These are phyloP conservation scores for Alcedo atthis DNA, from an alignment of 2,797 vertebrate genomes.

Conservation along the genomic window DNA sequence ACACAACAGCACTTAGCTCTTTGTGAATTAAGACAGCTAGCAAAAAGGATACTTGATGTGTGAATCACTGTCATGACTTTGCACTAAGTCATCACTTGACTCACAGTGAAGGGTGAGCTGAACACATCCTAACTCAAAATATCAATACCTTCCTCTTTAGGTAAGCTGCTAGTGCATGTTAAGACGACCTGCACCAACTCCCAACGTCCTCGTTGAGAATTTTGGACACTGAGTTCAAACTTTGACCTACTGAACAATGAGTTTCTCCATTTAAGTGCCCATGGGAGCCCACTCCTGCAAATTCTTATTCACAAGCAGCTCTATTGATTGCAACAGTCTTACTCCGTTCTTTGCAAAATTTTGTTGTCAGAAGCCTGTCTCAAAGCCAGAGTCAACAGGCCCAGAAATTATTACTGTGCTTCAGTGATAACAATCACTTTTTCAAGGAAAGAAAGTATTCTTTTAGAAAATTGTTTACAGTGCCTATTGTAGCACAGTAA, in stretches of 20 bases:
- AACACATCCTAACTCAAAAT: neutral
- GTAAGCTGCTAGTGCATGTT: neutral
- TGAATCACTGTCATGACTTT: neutral
- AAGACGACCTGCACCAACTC: neutral
- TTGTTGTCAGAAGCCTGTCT: neutral
- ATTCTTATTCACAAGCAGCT: neutral
- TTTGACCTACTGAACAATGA: neutral
- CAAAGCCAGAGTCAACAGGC: conserved; percentile 24
- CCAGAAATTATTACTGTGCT: neutral
- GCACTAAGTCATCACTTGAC: neutral
- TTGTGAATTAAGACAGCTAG: neutral
- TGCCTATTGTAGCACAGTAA: neutral
- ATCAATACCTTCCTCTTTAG: neutral
- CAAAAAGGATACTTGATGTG: neutral
- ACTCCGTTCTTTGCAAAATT: neutral
- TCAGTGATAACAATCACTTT: neutral
- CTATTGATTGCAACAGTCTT: neutral
- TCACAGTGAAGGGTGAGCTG: neutral
- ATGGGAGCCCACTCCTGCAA: neutral
- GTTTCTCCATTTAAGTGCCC: neutral
- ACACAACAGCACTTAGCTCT: neutral
- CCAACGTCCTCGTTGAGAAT: neutral
- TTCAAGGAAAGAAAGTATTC: neutral
- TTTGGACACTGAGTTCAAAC: neutral
- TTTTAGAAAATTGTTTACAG: neutral